These are phyloP conservation scores for Tragulus kanchil DNA, from an alignment of 2,113 vertebrate genomes.

Conservation along the genomic window DNA sequence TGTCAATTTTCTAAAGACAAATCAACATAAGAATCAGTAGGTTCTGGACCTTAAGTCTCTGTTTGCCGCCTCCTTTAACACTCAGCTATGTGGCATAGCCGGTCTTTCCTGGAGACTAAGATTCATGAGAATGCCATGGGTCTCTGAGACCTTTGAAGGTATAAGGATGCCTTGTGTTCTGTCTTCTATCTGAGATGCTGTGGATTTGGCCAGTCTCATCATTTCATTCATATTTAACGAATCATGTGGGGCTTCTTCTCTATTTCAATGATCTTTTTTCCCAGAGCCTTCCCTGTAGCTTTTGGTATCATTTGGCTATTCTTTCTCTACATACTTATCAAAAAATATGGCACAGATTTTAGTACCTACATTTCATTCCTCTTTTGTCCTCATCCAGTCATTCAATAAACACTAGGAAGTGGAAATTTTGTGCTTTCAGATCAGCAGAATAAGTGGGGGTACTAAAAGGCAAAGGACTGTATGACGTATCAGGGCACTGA, in stretches of 20 bases:
- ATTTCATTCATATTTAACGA: background rate
- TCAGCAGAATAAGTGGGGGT: background rate
- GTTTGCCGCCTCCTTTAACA: background rate
- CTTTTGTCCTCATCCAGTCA: background rate
- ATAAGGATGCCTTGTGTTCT: background rate
- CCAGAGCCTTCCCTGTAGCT: background rate
- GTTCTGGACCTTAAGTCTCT: background rate
- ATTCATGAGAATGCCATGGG: background rate
- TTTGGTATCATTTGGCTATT: background rate
- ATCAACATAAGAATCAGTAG: background rate
- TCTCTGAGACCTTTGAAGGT: background rate
- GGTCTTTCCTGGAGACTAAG: background rate
- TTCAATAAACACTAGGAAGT: background rate
- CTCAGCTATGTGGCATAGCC: rapidly evolving
- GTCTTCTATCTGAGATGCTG: background rate
- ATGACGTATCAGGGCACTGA: background rate
- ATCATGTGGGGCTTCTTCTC: background rate
- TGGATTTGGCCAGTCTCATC: background rate
- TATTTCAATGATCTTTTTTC: background rate
- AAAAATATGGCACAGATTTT: background rate
- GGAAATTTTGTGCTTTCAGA: background rate
- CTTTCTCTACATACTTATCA: background rate
- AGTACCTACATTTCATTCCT: background rate
- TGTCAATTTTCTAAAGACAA: background rate
- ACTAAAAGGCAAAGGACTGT: background rate